Evolutionary conservation across 2,888 invertebrate genomes (phyloP).

Genomic region (Pterostichus madidus): DNA sequence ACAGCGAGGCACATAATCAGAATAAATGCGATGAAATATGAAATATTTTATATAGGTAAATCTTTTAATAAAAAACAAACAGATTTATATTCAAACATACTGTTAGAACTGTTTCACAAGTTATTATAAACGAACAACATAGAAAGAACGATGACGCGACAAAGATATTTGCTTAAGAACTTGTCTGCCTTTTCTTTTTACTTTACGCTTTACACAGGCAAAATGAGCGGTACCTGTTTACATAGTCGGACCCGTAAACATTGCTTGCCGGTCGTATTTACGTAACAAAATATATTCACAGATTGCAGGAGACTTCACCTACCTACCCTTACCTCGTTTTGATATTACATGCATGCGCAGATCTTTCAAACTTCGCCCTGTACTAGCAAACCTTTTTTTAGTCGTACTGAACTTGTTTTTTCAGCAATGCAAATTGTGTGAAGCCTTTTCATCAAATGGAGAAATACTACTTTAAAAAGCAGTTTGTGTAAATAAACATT

Average conservation of each 20-base stretch:
- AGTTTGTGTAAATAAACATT: background rate
- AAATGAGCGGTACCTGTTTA: conserved; percentile 49
- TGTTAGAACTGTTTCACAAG: conserved; percentile 2
- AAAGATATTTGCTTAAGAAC: conserved; percentile 24
- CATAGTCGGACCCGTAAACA: conserved; percentile 39
- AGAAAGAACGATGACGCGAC: conserved; percentile 1
- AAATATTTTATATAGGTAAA: conserved; percentile 34
- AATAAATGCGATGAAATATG: conserved; percentile 11
- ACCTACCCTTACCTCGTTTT: background rate
- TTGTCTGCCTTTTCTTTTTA: conserved; percentile 29
- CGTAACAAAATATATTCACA: conserved; percentile 45
- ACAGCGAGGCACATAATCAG: too few relatives aligned
- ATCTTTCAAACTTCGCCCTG: background rate
- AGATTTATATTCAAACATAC: background rate
- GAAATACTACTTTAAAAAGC: conserved; percentile 7
- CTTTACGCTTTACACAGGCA: conserved; percentile 7
- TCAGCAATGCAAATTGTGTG: conserved; percentile 11
- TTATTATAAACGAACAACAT: conserved; percentile 10
- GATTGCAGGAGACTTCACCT: conserved; percentile 6
- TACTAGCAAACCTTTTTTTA: background rate
- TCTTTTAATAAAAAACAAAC: background rate
- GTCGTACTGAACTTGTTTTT: background rate
- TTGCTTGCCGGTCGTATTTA: conserved; percentile 33
- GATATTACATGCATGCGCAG: background rate
- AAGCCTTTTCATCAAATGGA: conserved; percentile 31